These are phyloP conservation scores for Auanema freiburgensis DNA, from an alignment of 2,888 invertebrate genomes.

Conservation along the genomic window DNA sequence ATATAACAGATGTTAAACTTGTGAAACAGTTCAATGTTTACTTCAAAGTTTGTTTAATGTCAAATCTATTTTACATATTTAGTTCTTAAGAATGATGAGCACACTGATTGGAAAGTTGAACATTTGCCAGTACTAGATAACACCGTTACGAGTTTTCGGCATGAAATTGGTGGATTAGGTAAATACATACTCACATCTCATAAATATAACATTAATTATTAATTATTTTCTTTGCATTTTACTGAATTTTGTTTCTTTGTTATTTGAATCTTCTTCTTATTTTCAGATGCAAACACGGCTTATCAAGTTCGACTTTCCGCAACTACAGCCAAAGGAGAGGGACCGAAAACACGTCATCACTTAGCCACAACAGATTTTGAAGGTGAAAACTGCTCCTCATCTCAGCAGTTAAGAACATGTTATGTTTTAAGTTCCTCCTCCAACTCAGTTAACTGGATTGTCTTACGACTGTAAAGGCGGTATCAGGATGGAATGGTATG, in stretches of 20 bases:
- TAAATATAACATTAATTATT: not conserved
- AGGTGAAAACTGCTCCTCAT: slow-evolving; percentile 9
- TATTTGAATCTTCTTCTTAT: not conserved
- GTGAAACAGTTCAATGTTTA: too few species aligned
- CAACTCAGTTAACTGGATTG: slow-evolving; percentile 28
- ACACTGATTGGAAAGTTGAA: slow-evolving; percentile 38
- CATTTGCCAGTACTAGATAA: slow-evolving; percentile 28
- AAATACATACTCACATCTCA: slow-evolving; percentile 6
- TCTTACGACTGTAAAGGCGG: slow-evolving; percentile 34
- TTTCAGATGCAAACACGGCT: slow-evolving; percentile 42
- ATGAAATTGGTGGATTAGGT: slow-evolving; percentile 32
- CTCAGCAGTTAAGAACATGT: not conserved
- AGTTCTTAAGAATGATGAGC: slow-evolving; percentile 18
- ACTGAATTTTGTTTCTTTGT: too few species aligned
- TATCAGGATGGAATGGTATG: slow-evolving; percentile 9
- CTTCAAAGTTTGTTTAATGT: too few species aligned
- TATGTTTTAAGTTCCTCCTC: slow-evolving; percentile 26
- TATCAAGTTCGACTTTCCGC: slow-evolving; percentile 55
- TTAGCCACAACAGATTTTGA: slow-evolving; percentile 38
- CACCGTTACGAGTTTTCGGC: slow-evolving; percentile 27
- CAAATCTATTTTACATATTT: too few species aligned
- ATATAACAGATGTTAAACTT: too few species aligned
- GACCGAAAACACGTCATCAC: slow-evolving; percentile 49
- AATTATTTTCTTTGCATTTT: too few species aligned
- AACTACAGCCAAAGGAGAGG: slow-evolving; percentile 56